phyloP scores from a whole-genome alignment of 1,140 invertebrate genomes.

The Pemphigus obesinymphae region DNA sequence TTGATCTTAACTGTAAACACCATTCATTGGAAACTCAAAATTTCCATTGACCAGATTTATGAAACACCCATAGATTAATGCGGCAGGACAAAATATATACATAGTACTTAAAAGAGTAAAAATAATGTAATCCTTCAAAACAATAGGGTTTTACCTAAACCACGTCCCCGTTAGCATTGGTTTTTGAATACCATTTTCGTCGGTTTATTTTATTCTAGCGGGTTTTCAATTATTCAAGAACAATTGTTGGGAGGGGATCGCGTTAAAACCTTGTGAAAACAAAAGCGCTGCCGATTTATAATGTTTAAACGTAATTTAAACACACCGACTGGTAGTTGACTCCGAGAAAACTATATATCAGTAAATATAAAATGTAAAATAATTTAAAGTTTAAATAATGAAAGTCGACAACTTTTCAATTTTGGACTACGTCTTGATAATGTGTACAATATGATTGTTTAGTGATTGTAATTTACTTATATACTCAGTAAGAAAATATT shows the following conservation, averaged over 20 bases:
- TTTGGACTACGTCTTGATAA: too few species aligned
- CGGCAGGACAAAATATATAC: not conserved
- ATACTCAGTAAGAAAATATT: not conserved
- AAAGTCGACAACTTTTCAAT: not conserved
- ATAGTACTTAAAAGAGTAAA: not conserved
- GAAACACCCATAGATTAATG: not conserved
- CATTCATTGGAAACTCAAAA: not conserved
- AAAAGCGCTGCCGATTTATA: not conserved
- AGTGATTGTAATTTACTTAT: not conserved
- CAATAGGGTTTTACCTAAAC: not conserved
- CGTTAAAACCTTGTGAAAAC: not conserved
- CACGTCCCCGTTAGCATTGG: not conserved
- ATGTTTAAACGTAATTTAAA: not conserved
- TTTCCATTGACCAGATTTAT: too few species aligned
- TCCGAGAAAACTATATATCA: not conserved
- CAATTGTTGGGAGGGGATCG: not conserved
- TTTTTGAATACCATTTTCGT: not conserved
- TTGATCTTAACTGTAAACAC: not conserved
- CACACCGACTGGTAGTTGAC: not conserved
- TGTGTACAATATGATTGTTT: not conserved
- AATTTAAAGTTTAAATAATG: not conserved
- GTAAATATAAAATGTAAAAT: not conserved
- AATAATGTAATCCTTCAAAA: not conserved
- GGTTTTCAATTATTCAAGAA: not conserved
- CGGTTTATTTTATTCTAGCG: not conserved